phyloP scores from a whole-genome alignment of 2,797 vertebrate genomes.

The Chaunax sp. region DNA sequence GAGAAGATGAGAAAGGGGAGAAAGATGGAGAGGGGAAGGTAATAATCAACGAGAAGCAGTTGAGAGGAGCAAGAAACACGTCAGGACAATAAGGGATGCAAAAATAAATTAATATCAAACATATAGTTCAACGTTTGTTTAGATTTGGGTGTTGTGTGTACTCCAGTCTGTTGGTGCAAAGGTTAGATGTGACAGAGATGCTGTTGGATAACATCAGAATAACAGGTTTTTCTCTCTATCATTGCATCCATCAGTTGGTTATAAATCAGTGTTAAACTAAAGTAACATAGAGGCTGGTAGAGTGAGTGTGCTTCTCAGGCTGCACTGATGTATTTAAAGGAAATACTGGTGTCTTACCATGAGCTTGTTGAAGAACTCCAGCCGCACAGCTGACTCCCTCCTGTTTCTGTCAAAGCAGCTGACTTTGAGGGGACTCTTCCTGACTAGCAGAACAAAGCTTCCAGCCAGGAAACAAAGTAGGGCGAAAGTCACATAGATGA shows the following conservation, averaged over 20 bases:
- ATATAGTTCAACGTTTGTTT: too few species aligned
- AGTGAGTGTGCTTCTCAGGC: too few species aligned
- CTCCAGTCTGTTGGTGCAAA: too few species aligned
- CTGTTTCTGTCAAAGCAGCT: constrained; percentile 74
- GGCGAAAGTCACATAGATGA: constrained; percentile 84
- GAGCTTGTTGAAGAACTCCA: constrained; percentile 80
- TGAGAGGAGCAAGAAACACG: not conserved
- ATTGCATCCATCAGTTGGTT: too few species aligned
- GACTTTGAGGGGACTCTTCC: constrained; percentile 81
- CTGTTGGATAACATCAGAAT: too few species aligned
- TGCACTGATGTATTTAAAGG: too few species aligned
- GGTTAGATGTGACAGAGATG: not conserved
- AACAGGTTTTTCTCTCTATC: too few species aligned
- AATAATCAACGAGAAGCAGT: constrained; percentile 3
- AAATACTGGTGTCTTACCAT: constrained; percentile 73
- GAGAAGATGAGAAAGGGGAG: not conserved
- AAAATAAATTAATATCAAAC: not conserved
- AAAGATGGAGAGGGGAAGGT: not conserved
- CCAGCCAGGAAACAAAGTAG: constrained; percentile 84
- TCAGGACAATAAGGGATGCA: not conserved
- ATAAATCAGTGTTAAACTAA: too few species aligned
- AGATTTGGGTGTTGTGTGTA: too few species aligned
- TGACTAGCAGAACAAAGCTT: constrained; percentile 79
- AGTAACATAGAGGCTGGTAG: too few species aligned
- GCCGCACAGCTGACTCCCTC: constrained; percentile 63